Base-by-base conservation (phyloP, 1,140 invertebrate species). In the Drosophila busckii region DNA sequence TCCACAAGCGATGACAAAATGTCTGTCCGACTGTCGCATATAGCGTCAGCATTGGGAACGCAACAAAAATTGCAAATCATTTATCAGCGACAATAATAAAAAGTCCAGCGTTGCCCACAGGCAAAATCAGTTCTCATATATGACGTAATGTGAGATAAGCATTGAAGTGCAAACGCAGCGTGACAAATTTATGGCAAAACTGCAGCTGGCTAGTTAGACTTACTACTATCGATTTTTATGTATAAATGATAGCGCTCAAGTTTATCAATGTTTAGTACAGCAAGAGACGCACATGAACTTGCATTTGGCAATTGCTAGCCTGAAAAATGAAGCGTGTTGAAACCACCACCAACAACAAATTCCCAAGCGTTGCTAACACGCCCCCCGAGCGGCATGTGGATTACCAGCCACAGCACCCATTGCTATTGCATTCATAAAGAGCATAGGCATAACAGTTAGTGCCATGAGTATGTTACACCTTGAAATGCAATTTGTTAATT, bases 61-160 rank as follows among this genome's bases (percentile, higher is more conserved):
- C 22, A 42, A 38, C 35, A 37, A 38, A 64, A 71, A 68, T 64
- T 42, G 58, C 63, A 55, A 64, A 80, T 45, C 46, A 82, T 78
- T 82, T 73, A 53, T 76, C 53, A 80, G n/a, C n/a, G n/a, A n/a
- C n/a, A 55, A 61, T 41, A 65, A 61, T 54, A 60, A 63, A 54
- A 78, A 42, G 56, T 19, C 28, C 22, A n/a, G n/a, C n/a, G n/a
- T n/a, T n/a, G n/a, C n/a, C n/a, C n/a, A n/a, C n/a, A n/a, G n/a
- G n/a, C n/a, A n/a, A n/a, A n/a, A n/a, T n/a, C n/a, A n/a, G n/a
- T n/a, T n/a, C n/a, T n/a, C n/a, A n/a, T n/a, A n/a, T n/a, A n/a
- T n/a, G n/a, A n/a, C n/a, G n/a, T n/a, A n/a, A n/a, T n/a, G n/a
- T n/a, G n/a, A n/a, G n/a, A n/a, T n/a, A n/a, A n/a, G n/a, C n/a